A percentile compares a stretch with the other conserved stretches of the same genome.
Evolutionary conservation across 2,888 invertebrate genomes (phyloP).

Genomic region (Flexamia atlantica): DNA sequence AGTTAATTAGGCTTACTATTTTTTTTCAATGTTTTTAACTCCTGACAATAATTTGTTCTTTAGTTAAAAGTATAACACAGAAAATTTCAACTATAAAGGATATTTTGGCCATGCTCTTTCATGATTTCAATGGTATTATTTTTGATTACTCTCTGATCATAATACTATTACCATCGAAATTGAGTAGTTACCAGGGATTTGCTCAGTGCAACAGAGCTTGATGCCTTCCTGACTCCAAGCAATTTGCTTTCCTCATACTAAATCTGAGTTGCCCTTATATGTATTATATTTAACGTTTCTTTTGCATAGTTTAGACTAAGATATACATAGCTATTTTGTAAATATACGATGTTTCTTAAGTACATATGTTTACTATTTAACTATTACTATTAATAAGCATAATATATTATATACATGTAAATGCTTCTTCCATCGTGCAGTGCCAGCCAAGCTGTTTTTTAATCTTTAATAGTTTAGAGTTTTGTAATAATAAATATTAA

Average conservation of each 20-base stretch:
- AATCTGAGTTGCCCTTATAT: conserved; percentile 28
- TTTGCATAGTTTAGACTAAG: conserved; percentile 56
- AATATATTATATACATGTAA: conserved; percentile 67
- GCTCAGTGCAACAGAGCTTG: conserved; percentile 46
- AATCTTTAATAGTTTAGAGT: conserved; percentile 69
- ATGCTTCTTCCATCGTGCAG: conserved; percentile 69
- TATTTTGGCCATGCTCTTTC: no score
- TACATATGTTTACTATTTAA: conserved; percentile 64
- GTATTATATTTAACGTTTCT: conserved; percentile 37
- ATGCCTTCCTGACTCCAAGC: conserved; percentile 29
- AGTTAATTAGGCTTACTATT: no score
- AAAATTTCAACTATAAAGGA: no score
- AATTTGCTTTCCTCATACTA: conserved; percentile 26
- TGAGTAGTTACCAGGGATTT: conserved; percentile 5
- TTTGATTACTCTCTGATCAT: no score
- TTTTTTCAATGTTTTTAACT: no score
- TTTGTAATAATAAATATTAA: conserved; percentile 67
- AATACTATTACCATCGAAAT: background rate
- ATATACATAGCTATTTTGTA: conserved; percentile 65
- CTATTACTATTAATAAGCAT: conserved; percentile 64
- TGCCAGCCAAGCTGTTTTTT: conserved; percentile 69
- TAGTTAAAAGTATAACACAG: no score
- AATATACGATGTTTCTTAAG: conserved; percentile 65
- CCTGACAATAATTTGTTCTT: no score
- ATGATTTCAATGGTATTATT: no score